Percentiles rank a stretch among this genome's conserved stretches.
These are phyloP conservation scores for Danaus plexippus DNA, from an alignment of 1,140 invertebrate genomes.

Conservation along the genomic window DNA sequence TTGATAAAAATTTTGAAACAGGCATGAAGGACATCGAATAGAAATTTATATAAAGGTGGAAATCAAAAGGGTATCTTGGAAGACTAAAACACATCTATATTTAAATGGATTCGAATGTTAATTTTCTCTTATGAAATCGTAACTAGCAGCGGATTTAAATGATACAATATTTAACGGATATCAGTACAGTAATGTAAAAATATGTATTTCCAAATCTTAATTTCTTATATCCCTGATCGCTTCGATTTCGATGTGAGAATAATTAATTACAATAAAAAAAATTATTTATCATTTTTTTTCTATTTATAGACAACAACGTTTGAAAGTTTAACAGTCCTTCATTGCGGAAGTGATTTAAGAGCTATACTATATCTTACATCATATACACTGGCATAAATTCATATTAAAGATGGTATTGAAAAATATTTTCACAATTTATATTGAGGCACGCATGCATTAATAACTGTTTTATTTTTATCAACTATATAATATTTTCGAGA, in stretches of 20 bases:
- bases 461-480: constrained; percentile 28
- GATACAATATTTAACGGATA: no score
- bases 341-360: no score
- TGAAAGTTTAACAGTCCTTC: no score
- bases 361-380: no score
- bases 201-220: no score
- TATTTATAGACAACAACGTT: constrained; percentile 8
- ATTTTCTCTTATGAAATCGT: no score
- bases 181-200: no score
- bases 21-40: background rate
- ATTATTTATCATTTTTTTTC: constrained; percentile 7
- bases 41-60: background rate
- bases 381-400: constrained; percentile 30
- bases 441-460: constrained; percentile 54
- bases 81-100: constrained; percentile 19
- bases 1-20: constrained; percentile 3
- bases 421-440: constrained; percentile 55
- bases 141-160: no score
- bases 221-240: constrained; percentile 4
- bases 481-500: constrained; percentile 39
- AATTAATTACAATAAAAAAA: constrained; percentile 19
- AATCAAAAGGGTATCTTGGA: constrained; percentile 13
- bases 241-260: constrained; percentile 18
- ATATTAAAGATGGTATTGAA: constrained; percentile 47
- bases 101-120: background rate